Percentiles rank a stretch among this genome's conserved stretches.
These are phyloP conservation scores for Actias luna DNA, from an alignment of 2,888 invertebrate genomes.

Conservation along the genomic window DNA sequence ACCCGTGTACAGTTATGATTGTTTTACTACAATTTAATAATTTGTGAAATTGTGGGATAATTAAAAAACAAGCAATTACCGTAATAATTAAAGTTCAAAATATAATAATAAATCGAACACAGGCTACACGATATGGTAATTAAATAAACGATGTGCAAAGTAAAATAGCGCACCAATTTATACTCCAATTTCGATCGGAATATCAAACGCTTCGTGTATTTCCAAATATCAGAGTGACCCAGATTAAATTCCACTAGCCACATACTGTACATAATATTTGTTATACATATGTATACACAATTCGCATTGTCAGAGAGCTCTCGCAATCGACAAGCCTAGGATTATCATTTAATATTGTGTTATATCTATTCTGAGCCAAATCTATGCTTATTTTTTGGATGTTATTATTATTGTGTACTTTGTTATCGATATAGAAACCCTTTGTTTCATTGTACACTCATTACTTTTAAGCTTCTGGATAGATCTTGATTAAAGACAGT, in stretches of 20 bases:
- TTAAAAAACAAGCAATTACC: too few relatives aligned
- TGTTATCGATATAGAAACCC: too few relatives aligned
- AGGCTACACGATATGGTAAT: not conserved
- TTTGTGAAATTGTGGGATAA: too few relatives aligned
- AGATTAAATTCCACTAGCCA: constrained; percentile 40
- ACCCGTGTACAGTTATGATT: too few relatives aligned
- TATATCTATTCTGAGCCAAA: too few relatives aligned
- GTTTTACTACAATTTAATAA: too few relatives aligned
- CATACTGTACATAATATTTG: constrained; percentile 1
- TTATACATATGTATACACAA: not conserved
- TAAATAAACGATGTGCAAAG: constrained; percentile 13
- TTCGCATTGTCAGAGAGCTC: not conserved
- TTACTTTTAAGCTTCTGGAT: too few relatives aligned
- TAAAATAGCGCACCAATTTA: constrained; percentile 27
- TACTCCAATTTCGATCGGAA: constrained; percentile 29
- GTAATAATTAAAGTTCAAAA: not conserved
- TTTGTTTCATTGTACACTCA: too few relatives aligned
- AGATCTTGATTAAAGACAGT: too few relatives aligned
- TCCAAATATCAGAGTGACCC: constrained; percentile 54
- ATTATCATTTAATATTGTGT: not conserved
- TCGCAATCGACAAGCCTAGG: not conserved
- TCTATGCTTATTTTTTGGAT: too few relatives aligned
- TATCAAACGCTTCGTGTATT: constrained; percentile 32
- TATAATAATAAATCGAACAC: not conserved
- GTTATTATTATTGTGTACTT: too few relatives aligned